These are phyloP conservation scores for Streblospio benedicti DNA, from an alignment of 1,140 invertebrate genomes.

Conservation along the genomic window DNA sequence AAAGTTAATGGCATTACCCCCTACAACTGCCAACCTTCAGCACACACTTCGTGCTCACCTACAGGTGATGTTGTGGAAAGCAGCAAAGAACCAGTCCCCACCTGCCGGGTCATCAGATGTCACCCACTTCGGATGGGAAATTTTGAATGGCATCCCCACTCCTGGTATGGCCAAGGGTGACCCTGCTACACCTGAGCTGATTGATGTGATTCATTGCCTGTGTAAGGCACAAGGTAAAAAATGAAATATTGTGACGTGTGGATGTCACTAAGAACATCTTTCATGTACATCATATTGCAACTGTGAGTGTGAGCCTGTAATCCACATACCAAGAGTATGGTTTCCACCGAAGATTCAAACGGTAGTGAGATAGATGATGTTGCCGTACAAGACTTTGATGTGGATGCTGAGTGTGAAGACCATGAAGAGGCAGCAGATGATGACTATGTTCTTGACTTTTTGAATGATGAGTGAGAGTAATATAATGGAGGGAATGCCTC, in stretches of 20 bases:
- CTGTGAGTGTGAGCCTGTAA: too few relatives aligned
- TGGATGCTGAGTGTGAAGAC: neutral
- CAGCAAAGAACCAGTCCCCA: neutral
- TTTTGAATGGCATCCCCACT: neutral
- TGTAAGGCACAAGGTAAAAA: neutral
- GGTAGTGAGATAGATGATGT: neutral
- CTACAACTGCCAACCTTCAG: neutral
- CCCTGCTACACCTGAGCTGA: neutral
- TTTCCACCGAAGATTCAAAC: neutral
- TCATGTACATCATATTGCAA: neutral
- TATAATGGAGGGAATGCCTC: too few relatives aligned
- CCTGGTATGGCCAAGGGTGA: neutral
- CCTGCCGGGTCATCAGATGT: neutral
- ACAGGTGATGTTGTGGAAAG: neutral
- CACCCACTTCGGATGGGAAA: conserved; percentile 2
- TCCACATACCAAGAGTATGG: neutral
- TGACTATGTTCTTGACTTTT: neutral
- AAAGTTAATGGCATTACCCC: neutral
- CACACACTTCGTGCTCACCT: neutral
- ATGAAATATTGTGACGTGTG: neutral
- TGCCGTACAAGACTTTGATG: neutral
- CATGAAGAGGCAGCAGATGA: neutral
- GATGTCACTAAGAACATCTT: conserved; percentile 4
- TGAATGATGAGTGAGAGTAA: neutral
- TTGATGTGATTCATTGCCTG: conserved; percentile 1